Evolutionary conservation across 2,888 invertebrate species (phyloP).

Genomic region (Cryptocephalus primarius): DNA sequence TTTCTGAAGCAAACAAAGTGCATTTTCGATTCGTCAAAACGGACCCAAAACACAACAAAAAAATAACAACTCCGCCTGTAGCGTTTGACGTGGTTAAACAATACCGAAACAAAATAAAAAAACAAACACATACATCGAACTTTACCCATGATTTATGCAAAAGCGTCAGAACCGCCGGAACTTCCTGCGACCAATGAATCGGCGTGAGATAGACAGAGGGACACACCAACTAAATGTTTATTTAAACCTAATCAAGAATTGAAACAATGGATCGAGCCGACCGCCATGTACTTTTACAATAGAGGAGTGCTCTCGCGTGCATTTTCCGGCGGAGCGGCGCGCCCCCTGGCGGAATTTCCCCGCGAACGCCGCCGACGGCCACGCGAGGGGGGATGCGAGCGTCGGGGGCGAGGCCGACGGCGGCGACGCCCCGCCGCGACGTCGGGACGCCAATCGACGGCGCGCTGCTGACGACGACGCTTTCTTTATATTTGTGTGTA

Average conservation of each 20-base stretch:
- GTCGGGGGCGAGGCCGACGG: too few relatives aligned
- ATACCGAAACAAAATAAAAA: too few relatives aligned
- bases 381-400: background rate
- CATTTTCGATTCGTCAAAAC: too few relatives aligned
- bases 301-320: slow-evolving; percentile 19
- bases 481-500: too few relatives aligned
- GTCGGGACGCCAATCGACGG: too few relatives aligned
- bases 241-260: slow-evolving; percentile 16
- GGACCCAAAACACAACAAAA: too few relatives aligned
- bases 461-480: too few relatives aligned
- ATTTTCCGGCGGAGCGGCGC: slow-evolving; percentile 5
- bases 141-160: slow-evolving; percentile 14
- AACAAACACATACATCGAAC: slow-evolving; percentile 7
- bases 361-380: background rate
- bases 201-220: background rate
- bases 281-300: slow-evolving; percentile 22
- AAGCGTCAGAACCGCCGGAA: slow-evolving; percentile 6
- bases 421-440: too few relatives aligned
- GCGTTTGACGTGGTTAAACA: too few relatives aligned
- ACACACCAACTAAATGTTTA: slow-evolving; percentile 14
- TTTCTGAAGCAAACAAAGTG: too few relatives aligned
- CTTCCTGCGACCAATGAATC: slow-evolving; percentile 9
- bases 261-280: slow-evolving; percentile 17
- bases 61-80: too few relatives aligned
- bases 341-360: background rate